Base-by-base conservation (phyloP, 2,888 invertebrate species). In the Vannuccia rotundouncinata region DNA sequence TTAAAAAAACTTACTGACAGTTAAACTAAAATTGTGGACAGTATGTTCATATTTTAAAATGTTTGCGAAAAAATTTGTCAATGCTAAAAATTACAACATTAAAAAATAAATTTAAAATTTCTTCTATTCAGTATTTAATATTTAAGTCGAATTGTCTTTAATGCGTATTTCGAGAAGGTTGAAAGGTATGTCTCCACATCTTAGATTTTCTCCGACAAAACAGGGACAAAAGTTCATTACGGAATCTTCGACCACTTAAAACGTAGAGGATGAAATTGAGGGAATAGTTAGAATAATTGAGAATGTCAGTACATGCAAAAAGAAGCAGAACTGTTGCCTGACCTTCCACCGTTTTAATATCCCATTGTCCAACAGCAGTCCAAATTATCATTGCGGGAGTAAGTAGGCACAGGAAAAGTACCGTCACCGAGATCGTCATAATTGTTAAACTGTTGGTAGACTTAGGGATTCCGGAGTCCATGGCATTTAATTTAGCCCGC, bases 251-350 rank as follows among this genome's bases (percentile, higher is more conserved):
- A 5, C 75, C 75, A 75, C 75, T 75, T 2, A 75, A 27, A n/a
- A 75, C 30, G 29, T 75, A 75, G 5, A 75, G 30, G 30, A 75
- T 29, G 75, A 75, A 75, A 29, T 75, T 75, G 27, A 75, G 13
- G n/a, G 75, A 75, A 28, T 75, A 29, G 29, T 75, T 13, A 10
- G n/a, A 10, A 13, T 27, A 31, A 13, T 27, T 29, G 27, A 75
- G 75, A 28, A 75, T 28, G 29, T 75, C 75, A 10, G 75, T 75
- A 17, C 13, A 27, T 10, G 75, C 75, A 75, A 75, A 75, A 1
- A 31, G 30, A 28, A 75, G 75, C 22, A 17, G 22, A 22, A 17
- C 22, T 66, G 25, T 66, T 2, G 66, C 66, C 29, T 28, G 75
- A 13, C 28, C 75, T n/a, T 31, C 30, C 2, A 2, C 5, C 30